phyloP scores from a whole-genome alignment of 2,797 vertebrate species.

The Malurus splendens region DNA sequence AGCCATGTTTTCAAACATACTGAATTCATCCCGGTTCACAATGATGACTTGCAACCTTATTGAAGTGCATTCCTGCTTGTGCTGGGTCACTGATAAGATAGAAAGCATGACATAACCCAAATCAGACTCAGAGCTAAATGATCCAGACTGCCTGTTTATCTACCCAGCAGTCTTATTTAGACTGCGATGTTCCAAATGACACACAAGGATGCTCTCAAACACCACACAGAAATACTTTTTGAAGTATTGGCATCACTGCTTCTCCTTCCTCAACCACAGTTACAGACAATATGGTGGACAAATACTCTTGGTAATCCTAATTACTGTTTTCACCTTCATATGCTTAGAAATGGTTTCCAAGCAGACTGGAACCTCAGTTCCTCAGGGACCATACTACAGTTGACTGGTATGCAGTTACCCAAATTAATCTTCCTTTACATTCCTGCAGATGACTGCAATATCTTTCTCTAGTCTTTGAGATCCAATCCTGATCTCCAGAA shows the following conservation, averaged over 20 bases:
- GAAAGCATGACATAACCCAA: neutral
- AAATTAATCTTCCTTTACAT: neutral
- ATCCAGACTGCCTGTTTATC: neutral
- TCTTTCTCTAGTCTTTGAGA: neutral
- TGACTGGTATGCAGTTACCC: neutral
- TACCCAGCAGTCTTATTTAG: neutral
- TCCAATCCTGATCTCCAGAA: neutral
- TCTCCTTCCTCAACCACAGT: neutral
- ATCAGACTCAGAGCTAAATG: neutral
- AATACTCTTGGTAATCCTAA: neutral
- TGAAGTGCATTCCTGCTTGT: neutral
- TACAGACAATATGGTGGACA: neutral
- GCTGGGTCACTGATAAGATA: neutral
- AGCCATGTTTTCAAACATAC: neutral
- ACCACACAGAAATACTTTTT: neutral
- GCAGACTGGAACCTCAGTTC: neutral
- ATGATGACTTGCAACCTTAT: neutral
- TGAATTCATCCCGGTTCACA: rapidly evolving
- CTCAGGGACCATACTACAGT: neutral
- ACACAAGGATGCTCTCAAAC: neutral
- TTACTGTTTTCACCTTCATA: neutral
- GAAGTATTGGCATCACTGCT: neutral
- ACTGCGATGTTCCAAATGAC: neutral
- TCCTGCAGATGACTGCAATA: neutral
- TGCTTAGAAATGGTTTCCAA: neutral